These are phyloP conservation scores for Sparidentex hasta DNA, from an alignment of 2,797 vertebrate species.

Conservation along the genomic window DNA sequence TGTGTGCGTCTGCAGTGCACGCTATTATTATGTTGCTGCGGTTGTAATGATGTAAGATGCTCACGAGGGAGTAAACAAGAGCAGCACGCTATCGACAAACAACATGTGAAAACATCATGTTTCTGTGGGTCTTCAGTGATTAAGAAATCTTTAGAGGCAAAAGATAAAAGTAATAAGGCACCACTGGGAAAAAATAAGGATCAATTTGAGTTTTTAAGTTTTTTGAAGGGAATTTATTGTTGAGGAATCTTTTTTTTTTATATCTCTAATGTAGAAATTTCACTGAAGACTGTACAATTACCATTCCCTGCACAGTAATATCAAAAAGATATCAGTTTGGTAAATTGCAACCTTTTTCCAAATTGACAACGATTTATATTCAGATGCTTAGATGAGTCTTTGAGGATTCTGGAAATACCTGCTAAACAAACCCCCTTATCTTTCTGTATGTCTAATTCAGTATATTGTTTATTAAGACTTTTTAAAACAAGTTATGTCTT, in stretches of 20 bases:
- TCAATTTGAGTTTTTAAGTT: neutral
- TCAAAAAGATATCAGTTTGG: neutral
- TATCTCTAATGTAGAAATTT: neutral
- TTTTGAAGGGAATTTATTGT: neutral
- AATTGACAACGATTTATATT: neutral
- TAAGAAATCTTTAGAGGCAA: slow-evolving; percentile 9
- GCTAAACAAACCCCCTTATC: neutral
- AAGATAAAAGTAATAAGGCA: slow-evolving; percentile 10
- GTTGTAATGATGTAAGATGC: slow-evolving; percentile 82
- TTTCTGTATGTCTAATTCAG: neutral
- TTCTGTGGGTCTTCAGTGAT: slow-evolving; percentile 32
- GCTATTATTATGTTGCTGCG: slow-evolving; percentile 83
- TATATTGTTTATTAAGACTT: too few species aligned
- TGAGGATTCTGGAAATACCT: neutral
- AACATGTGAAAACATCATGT: slow-evolving; percentile 67
- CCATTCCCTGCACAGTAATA: neutral
- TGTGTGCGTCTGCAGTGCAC: slow-evolving; percentile 66
- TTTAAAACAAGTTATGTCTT: too few species aligned
- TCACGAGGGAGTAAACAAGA: slow-evolving; percentile 80
- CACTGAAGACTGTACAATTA: neutral
- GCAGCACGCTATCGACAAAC: slow-evolving; percentile 78
- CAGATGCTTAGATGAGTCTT: neutral
- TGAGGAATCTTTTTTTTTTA: neutral
- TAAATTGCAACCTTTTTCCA: neutral
- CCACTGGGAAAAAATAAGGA: neutral